Evolutionary conservation across 2,797 vertebrate species (phyloP).

Genomic region (Mallotus villosus): DNA sequence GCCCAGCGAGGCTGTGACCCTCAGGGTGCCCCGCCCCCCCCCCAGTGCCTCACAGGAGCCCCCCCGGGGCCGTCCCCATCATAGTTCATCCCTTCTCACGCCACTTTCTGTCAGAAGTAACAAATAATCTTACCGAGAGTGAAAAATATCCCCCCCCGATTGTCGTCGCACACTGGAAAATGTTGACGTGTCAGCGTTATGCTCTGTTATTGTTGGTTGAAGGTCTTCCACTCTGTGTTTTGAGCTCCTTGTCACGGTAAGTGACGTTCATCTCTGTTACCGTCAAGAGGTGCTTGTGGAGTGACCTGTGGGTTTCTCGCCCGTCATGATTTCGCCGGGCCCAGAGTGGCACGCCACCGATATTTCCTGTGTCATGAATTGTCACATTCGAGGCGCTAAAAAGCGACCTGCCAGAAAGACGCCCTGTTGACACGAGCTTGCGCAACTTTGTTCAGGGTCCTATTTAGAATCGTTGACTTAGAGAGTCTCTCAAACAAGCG

Average conservation of each 20-base stretch:
- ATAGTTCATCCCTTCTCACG: conserved; percentile 47
- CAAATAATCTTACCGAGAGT: conserved; percentile 36
- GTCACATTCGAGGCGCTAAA: not conserved
- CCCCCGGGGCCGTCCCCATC: conserved; percentile 55
- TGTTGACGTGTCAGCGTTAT: not conserved
- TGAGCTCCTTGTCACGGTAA: too few relatives aligned
- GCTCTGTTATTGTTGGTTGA: too few relatives aligned
- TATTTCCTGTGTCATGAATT: not conserved
- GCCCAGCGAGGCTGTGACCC: conserved; percentile 29
- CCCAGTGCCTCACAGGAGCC: not conserved
- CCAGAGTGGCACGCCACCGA: not conserved
- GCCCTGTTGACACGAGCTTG: not conserved
- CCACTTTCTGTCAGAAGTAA: conserved; percentile 37
- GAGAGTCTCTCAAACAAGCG: not conserved
- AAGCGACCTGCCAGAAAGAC: conserved; percentile 5
- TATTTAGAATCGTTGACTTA: not conserved
- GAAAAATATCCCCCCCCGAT: conserved; percentile 4
- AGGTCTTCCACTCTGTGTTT: too few relatives aligned
- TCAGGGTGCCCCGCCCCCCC: conserved; percentile 23
- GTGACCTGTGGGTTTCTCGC: not conserved
- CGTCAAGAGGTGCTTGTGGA: conserved; percentile 2
- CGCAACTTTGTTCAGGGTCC: not conserved
- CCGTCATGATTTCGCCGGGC: not conserved
- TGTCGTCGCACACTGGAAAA: not conserved
- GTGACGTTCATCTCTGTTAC: not conserved